These are phyloP conservation scores for Anastatus disparis DNA, from an alignment of 1,140 invertebrate genomes.

Conservation along the genomic window DNA sequence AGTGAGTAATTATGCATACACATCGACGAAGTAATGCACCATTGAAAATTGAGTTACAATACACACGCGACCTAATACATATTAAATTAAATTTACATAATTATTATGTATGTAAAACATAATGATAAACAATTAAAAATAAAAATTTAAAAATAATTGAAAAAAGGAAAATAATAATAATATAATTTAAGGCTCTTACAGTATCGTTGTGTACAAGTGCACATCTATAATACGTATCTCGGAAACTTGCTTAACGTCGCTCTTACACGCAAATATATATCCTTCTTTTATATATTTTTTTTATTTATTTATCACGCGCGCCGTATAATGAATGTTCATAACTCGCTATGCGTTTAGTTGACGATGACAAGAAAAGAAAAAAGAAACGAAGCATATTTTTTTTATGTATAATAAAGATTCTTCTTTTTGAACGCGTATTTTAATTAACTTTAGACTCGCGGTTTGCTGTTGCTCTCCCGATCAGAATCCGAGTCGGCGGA, in stretches of 20 bases:
- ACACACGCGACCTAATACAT: slow-evolving; percentile 17
- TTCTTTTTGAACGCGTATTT: not conserved
- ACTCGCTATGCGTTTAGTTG: too few relatives aligned
- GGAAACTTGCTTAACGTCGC: not conserved
- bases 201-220: not conserved
- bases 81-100: slow-evolving; percentile 39
- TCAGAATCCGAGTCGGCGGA: slow-evolving; percentile 67
- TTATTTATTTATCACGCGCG: too few relatives aligned
- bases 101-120: slow-evolving; percentile 18
- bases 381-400: too few relatives aligned
- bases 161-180: not conserved
- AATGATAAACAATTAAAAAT: slow-evolving; percentile 27
- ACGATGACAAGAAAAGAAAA: too few relatives aligned
- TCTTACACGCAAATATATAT: not conserved
- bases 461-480: slow-evolving; percentile 64
- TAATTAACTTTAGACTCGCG: slow-evolving; percentile 56
- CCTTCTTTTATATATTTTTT: too few relatives aligned
- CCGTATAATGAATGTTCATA: too few relatives aligned
- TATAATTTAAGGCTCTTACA: not conserved
- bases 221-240: not conserved
- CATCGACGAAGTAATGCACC: slow-evolving; percentile 29
- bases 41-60: slow-evolving; percentile 24
- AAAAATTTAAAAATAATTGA: slow-evolving; percentile 11
- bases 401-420: not conserved
- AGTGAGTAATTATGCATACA: slow-evolving; percentile 28